These are phyloP conservation scores for Pangasius macronema DNA, from an alignment of 2,797 vertebrate genomes.

Conservation along the genomic window DNA sequence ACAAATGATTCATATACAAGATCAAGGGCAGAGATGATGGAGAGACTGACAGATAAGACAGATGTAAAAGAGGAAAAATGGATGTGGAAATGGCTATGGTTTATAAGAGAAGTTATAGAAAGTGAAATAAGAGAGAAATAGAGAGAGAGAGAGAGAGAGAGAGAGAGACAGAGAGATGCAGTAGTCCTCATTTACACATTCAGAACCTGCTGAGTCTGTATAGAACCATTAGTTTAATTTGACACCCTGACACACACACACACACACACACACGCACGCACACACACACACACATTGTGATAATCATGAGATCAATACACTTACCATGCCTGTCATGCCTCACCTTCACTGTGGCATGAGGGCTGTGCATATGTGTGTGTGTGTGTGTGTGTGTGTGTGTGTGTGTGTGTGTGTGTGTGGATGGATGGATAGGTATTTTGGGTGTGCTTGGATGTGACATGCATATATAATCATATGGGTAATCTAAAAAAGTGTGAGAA, in stretches of 20 bases:
- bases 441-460: background rate
- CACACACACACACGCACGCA: constrained; percentile 17
- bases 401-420: background rate
- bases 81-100: background rate
- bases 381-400: background rate
- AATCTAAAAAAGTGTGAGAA: background rate
- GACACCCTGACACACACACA: constrained; percentile 8
- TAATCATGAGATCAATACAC: constrained; percentile 3
- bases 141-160: constrained; percentile 17
- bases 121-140: constrained; percentile 14
- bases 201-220: background rate
- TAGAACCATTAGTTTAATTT: constrained; percentile 11
- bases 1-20: background rate
- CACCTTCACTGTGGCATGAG: background rate
- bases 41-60: background rate
- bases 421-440: background rate
- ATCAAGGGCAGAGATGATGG: background rate
- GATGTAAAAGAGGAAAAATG: background rate
- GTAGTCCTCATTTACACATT: background rate
- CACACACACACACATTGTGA: constrained; percentile 17
- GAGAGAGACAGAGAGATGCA: background rate
- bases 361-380: background rate
- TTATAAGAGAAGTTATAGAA: constrained; percentile 15
- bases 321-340: background rate
- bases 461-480: background rate